Conservation (phyloP, 2,888 invertebrate species). For the Agrotis clavis region DNA sequence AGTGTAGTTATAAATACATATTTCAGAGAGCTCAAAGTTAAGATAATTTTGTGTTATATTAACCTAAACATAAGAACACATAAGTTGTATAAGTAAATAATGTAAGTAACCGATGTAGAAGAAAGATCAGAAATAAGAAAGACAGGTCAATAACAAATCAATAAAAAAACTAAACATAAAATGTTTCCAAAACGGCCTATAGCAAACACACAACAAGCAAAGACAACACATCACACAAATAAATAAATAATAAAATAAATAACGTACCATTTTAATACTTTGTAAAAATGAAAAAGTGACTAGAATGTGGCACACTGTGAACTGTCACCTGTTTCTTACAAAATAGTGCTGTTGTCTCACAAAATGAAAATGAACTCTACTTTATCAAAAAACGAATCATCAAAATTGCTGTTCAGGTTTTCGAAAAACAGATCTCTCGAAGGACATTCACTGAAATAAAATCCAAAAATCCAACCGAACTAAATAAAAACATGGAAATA, state of each 20-base stretch:
- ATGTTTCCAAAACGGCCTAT: constrained; percentile 91
- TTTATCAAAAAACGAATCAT: constrained; percentile 78
- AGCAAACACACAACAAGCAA: constrained; percentile 91
- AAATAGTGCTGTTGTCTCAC: constrained; percentile 81
- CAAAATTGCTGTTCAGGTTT: constrained; percentile 82
- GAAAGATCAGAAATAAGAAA: constrained; percentile 80
- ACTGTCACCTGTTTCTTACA: constrained; percentile 80
- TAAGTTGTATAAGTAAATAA: constrained; percentile 48
- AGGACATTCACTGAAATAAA: constrained; percentile 88
- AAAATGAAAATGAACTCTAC: constrained; percentile 85
- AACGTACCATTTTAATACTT: constrained; percentile 81
- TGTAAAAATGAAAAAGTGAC: constrained; percentile 82
- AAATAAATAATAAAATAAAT: constrained; percentile 76
- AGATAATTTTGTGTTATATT: constrained; percentile 38
- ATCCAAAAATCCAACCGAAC: constrained; percentile 70
- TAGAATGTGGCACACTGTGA: constrained; percentile 82
- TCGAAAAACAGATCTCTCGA: constrained; percentile 91
- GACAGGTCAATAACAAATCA: constrained; percentile 75
- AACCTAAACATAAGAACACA: constrained; percentile 68
- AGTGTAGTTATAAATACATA: constrained; percentile 62
- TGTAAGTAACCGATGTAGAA: constrained; percentile 77
- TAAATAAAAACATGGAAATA: constrained; percentile 74
- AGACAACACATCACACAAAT: constrained; percentile 88
- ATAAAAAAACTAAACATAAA: constrained; percentile 75
- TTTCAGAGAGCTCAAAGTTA: constrained; percentile 60